A percentile compares a stretch with the other conserved stretches of the same genome.
These are phyloP conservation scores for Rhopalosiphum padi DNA, from an alignment of 1,140 invertebrate species.

Conservation along the genomic window DNA sequence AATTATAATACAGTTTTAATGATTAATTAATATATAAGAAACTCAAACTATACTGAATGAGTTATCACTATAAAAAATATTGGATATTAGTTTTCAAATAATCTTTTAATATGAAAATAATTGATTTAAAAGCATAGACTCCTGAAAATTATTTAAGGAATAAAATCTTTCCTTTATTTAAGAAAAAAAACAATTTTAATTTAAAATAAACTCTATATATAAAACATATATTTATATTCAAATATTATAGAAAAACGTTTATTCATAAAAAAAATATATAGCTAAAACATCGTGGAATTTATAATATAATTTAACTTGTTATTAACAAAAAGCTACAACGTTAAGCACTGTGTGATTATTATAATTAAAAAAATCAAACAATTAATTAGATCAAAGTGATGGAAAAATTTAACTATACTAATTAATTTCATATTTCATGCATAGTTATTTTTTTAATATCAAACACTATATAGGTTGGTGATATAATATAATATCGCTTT, in stretches of 20 bases:
- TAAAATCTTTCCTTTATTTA: neutral
- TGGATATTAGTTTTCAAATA: neutral
- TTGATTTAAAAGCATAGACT: neutral
- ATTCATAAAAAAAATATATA: neutral
- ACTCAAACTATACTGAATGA: neutral
- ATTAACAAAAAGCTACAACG: neutral
- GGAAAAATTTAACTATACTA: too few relatives aligned
- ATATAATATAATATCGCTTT: neutral
- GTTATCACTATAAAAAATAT: neutral
- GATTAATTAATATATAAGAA: neutral
- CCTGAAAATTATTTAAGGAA: neutral
- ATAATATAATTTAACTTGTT: neutral
- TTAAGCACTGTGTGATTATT: neutral
- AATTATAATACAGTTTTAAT: neutral
- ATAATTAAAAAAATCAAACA: neutral
- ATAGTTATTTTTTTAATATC: neutral
- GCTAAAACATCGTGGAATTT: neutral
- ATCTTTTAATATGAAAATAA: neutral
- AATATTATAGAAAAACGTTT: neutral
- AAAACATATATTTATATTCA: neutral
- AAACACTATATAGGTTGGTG: neutral
- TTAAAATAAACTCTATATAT: neutral
- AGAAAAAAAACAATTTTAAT: neutral
- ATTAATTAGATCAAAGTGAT: neutral
- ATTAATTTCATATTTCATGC: neutral